Percentiles rank a stretch among this genome's conserved stretches.
Conservation (phyloP, 2,888 invertebrate species). For the Phoenoteleia sp. region DNA sequence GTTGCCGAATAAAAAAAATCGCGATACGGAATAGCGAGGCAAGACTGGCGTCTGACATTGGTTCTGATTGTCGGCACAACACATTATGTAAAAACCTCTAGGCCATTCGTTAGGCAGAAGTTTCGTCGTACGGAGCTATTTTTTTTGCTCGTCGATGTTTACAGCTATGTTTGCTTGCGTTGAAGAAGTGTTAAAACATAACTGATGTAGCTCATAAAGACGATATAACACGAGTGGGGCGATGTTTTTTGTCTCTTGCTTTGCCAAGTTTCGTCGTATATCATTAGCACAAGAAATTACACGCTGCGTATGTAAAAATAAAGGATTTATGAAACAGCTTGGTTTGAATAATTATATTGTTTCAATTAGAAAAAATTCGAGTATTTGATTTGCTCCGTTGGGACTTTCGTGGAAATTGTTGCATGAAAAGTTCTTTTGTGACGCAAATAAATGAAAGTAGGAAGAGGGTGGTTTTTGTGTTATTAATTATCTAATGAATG, state of each 20-base stretch:
- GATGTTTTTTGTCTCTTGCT: constrained; percentile 50
- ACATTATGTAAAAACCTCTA: constrained; percentile 81
- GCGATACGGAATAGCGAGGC: constrained; percentile 56
- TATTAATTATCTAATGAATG: no score
- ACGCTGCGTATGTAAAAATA: constrained; percentile 36
- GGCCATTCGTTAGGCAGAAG: constrained; percentile 75
- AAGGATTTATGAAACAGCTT: constrained; percentile 29
- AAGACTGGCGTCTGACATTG: constrained; percentile 76
- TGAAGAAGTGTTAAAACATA: constrained; percentile 68
- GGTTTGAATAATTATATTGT: no score
- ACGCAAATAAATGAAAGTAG: no score
- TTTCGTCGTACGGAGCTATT: constrained; percentile 56
- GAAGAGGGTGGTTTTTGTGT: no score
- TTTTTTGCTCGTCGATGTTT: constrained; percentile 42
- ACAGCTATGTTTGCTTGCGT: constrained; percentile 57
- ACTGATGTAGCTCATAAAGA: constrained; percentile 69
- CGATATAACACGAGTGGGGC: constrained; percentile 55
- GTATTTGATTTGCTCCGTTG: no score
- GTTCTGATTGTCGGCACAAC: constrained; percentile 82
- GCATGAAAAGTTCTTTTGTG: no score
- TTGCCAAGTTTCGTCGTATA: constrained; percentile 66
- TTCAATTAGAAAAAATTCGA: no score
- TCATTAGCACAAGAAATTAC: constrained; percentile 54
- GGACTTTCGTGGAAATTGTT: no score
- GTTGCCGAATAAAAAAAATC: constrained; percentile 44